Evolutionary conservation across 2,113 vertebrate genomes (phyloP).

Genomic region (Gobiocypris rarus): DNA sequence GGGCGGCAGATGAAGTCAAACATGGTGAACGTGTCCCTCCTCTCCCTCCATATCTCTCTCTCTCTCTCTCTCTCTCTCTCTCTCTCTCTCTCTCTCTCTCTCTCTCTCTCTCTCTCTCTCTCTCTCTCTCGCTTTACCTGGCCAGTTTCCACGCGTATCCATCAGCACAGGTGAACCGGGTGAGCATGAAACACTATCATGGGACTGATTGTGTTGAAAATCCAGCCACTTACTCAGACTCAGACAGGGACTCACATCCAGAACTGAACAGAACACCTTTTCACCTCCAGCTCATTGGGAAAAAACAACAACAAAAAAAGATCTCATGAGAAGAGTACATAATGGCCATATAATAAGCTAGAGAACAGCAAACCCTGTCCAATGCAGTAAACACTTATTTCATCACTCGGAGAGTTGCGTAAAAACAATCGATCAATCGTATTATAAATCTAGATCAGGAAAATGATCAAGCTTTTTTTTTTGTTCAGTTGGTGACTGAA

Average conservation of each 20-base stretch:
- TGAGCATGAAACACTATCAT: constrained; percentile 50
- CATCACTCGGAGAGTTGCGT: neutral
- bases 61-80: neutral
- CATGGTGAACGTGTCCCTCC: constrained; percentile 51
- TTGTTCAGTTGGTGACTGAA: constrained; percentile 7
- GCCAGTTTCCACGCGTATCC: constrained; percentile 52
- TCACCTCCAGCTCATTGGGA: neutral
- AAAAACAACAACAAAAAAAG: neutral
- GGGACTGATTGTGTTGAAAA: constrained; percentile 51
- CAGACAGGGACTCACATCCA: constrained; percentile 11
- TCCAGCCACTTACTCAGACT: constrained; percentile 30
- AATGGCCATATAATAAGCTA: neutral
- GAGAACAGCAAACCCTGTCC: neutral
- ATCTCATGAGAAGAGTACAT: neutral
- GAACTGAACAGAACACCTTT: constrained; percentile 25
- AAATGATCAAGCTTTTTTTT: constrained; percentile 10
- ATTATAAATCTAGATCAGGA: constrained; percentile 4
- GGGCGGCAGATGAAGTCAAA: constrained; percentile 13
- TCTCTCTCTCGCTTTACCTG: constrained; percentile 32
- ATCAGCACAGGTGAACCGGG: constrained; percentile 50
- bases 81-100: neutral
- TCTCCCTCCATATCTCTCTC: constrained; percentile 1
- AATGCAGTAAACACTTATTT: neutral
- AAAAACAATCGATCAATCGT: neutral
- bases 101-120: neutral